Percentiles rank a stretch among this genome's conserved stretches.
phyloP scores from a whole-genome alignment of 2,113 vertebrate genomes.

The Callaeas wilsoni region DNA sequence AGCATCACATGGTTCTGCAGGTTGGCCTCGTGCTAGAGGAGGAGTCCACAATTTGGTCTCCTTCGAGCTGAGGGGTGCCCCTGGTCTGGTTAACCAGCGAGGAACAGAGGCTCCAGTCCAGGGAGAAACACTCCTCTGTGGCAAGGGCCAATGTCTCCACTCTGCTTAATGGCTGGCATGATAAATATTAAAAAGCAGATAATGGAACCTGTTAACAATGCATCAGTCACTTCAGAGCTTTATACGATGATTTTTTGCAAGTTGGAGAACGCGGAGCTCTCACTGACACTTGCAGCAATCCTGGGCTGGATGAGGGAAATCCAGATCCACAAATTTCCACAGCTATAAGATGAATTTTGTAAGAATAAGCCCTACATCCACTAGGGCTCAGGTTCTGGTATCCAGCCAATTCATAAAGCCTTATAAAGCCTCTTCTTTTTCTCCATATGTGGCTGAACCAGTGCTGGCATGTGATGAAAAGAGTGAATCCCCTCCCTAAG shows the following conservation, averaged over 20 bases:
- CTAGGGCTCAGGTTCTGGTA: neutral
- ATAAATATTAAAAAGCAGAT: neutral
- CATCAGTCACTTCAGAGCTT: neutral
- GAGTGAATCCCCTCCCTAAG: neutral
- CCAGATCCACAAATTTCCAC: neutral
- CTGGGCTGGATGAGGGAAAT: neutral
- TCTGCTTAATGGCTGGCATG: neutral
- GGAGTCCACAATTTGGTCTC: accelerated
- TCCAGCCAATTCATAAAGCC: neutral
- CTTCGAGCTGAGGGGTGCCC: neutral
- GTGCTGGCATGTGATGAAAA: neutral
- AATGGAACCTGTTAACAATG: neutral
- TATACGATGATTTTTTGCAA: neutral
- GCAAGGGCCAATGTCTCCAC: neutral
- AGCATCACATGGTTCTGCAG: neutral
- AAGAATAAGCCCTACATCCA: neutral
- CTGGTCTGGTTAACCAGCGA: neutral
- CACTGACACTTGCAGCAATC: neutral
- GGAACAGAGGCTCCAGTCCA: neutral
- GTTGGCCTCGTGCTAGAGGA: neutral
- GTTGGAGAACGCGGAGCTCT: neutral
- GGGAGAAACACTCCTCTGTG: neutral
- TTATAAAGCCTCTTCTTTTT: neutral
- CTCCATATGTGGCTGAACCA: neutral
- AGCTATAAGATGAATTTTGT: neutral